Conservation (phyloP, 2,888 invertebrate species). For the Tenthredo amoena region DNA sequence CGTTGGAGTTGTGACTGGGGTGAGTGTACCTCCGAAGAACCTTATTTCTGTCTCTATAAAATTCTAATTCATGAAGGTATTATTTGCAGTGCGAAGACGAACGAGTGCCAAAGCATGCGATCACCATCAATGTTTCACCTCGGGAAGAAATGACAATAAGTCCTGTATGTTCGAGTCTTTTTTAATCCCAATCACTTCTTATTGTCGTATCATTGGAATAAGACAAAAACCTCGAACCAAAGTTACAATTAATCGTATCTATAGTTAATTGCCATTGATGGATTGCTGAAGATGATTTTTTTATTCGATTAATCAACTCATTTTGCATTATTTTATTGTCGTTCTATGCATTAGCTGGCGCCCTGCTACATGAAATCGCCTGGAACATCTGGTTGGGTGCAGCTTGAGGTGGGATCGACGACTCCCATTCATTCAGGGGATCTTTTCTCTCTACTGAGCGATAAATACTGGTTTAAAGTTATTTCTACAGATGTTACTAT, state of each 20-base stretch:
- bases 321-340: slow-evolving; percentile 11
- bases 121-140: slow-evolving; percentile 63
- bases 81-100: slow-evolving; percentile 60
- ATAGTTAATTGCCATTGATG: no score
- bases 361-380: slow-evolving; percentile 64
- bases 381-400: slow-evolving; percentile 61
- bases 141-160: slow-evolving; percentile 68
- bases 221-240: no score
- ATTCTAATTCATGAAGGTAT: neutral
- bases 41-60: neutral
- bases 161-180: slow-evolving; percentile 63
- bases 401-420: slow-evolving; percentile 61
- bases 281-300: no score
- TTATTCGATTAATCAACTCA: neutral
- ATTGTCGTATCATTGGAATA: neutral
- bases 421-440: slow-evolving; percentile 64
- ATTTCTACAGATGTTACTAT: slow-evolving; percentile 56
- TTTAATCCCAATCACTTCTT: neutral
- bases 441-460: slow-evolving; percentile 64
- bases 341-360: slow-evolving; percentile 61
- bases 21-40: slow-evolving; percentile 58
- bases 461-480: slow-evolving; percentile 69
- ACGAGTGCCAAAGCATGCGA: slow-evolving; percentile 62
- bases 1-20: slow-evolving; percentile 58
- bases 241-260: neutral